These are phyloP conservation scores for roundworm (Caenorhabditis elegans) DNA, from an alignment of 1,140 invertebrate genomes.

Conservation along the genomic window WBcel235 BX284602.5:4812001-4812500, in stretches of 20 bases:
- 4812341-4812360: too few relatives aligned
- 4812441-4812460: too few relatives aligned
- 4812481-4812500: not conserved
- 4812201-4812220: not conserved
- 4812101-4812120: not conserved
- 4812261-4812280: too few relatives aligned
- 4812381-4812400: too few relatives aligned
- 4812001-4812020: too few relatives aligned
- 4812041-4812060: not conserved
- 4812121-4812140: not conserved
- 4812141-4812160: not conserved
- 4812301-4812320: too few relatives aligned
- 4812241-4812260: not conserved
- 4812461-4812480: constrained; percentile 1
- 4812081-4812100: not conserved
- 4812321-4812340: too few relatives aligned
- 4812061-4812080: not conserved
- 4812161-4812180: constrained; percentile 13
- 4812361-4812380: too few relatives aligned
- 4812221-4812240: not conserved
- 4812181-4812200: not conserved
- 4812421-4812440: too few relatives aligned
- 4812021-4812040: not conserved
- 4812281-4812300: too few relatives aligned
- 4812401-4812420: too few relatives aligned